Base-by-base conservation (phyloP, 2,888 invertebrate genomes). In the Gandaritis pyraliata region DNA sequence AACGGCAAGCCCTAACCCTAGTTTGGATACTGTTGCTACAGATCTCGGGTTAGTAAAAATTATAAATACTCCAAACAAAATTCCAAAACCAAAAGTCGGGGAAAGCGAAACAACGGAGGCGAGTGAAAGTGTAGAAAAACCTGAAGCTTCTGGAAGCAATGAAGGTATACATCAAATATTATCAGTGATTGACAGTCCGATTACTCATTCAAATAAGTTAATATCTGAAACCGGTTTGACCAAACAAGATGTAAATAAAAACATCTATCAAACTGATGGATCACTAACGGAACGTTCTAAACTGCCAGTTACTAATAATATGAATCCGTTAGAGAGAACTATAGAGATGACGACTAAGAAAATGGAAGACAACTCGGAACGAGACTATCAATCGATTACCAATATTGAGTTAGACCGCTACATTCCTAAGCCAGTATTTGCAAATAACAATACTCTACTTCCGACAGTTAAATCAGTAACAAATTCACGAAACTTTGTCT, bases 401-500 rank as follows among this genome's bases (percentile, higher is more conserved):
- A 47, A 58, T n/a, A 53, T 53, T 18, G 57, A 61, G 49, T 38
- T 29, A 8, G 1, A n/a, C n/a, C n/a, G n/a, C n/a, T n/a, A n/a
- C n/a, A n/a, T n/a, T n/a, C n/a, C n/a, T n/a, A n/a, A n/a, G n/a
- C n/a, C n/a, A n/a, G n/a, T n/a, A n/a, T n/a, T 53, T 50, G 36
- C 12, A 53, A 57, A 62, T 23, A 61, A 64, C 54, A 62, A 63
- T 57, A 51, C 45, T 43, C 39, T 54, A 46, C 36, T 49, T 61
- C 52, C 52, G 59, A 18, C 49, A 41, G 18, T 53, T 39, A 16
- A 64, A 58, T 12, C 52, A 58, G 41, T 47, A 29, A 55, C 55
- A 56, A 41, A 61, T 8, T 13, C 12, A 62, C 23, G 46, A 29
- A 46, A 38, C 11, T 82, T 81, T 59, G 70, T 68, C 49, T 90